A percentile compares a stretch with the other conserved stretches of the same genome.
Evolutionary conservation across 2,888 invertebrate genomes (phyloP).

Genomic region (Pristionchus arcanus): DNA sequence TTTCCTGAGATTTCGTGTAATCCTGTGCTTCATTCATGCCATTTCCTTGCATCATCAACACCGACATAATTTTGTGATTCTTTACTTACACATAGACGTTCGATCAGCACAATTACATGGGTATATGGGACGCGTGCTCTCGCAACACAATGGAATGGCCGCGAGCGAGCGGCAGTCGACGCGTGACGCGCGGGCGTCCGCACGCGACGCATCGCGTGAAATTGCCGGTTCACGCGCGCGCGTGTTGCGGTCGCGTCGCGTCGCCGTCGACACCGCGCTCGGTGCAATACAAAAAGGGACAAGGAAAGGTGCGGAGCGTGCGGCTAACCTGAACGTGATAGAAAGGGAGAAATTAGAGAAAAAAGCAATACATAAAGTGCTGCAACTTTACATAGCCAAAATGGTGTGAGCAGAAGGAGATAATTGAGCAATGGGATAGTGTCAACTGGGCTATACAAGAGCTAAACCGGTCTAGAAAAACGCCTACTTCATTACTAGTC

Average conservation of each 20-base stretch:
- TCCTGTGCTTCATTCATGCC: neutral
- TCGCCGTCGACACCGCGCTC: constrained; percentile 52
- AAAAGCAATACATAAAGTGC: constrained; percentile 52
- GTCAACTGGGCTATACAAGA: neutral
- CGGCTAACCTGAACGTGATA: constrained; percentile 47
- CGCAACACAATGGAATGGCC: constrained; percentile 36
- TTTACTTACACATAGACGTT: constrained; percentile 48
- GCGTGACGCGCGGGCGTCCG: constrained; percentile 22
- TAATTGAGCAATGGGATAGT: neutral
- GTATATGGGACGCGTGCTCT: neutral
- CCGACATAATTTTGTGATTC: constrained; percentile 10
- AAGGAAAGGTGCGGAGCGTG: neutral
- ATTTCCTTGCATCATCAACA: constrained; percentile 23
- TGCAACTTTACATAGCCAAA: constrained; percentile 53
- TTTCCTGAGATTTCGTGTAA: too few species aligned
- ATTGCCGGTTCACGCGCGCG: constrained; percentile 48
- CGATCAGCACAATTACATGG: constrained; percentile 3
- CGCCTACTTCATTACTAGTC: constrained; percentile 42
- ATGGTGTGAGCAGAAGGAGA: neutral
- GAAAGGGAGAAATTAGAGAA: neutral
- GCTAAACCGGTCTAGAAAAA: constrained; percentile 49
- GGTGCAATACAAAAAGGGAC: constrained; percentile 17
- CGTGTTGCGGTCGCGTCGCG: constrained; percentile 36
- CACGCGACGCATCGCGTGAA: constrained; percentile 30
- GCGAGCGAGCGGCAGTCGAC: constrained; percentile 38